Evolutionary conservation across 2,888 invertebrate species (phyloP), one percentile per base, ranked within the genome.

Genomic region (Heliconius ismenius): DNA sequence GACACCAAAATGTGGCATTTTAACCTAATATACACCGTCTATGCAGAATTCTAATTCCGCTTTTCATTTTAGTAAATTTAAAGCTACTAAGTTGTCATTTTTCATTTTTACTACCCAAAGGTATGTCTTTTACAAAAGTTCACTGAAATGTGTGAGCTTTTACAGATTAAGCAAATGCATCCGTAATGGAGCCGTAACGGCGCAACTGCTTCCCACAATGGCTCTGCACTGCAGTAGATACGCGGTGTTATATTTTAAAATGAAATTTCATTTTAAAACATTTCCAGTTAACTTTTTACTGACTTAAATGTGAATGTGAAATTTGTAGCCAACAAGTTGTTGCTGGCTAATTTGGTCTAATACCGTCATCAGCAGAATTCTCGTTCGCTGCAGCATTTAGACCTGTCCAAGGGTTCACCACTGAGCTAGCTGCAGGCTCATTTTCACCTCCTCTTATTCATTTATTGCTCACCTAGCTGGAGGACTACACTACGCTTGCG

Each of bases 161-260:
- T 63, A 43, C 62, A 73, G 73, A 73, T 73, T 73, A 73, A 73
- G 26, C 73, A 60, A 62, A 73, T 73, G 73, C 62, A 73, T 73
- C 62, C 73, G 73, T 64, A 64, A 32, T 58, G 72, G 54, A 26
- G 76, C 36, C 36, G 64, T 65, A 72, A 65, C n/a, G 49, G 60
- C 32, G 32, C 69, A 36, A 70, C 39, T 21, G 49, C 39, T 60
- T 70, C 28, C 70, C 75, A 75, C 75, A 64, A 36, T 39, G 64
- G 69, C 49, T n/a, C 72, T 72, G 76, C 76, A 76, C 72, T 76
- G 76, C 76, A 72, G 76, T 75, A 76, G 73, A 73, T 73, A 73
- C 73, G 73, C 26, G 62, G 43, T 39, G 24, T 73, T 73, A 39
- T 62, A 43, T 62, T 62, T 73, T 62, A 62, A 72, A 39, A 73